Evolutionary conservation across 2,797 vertebrate genomes (phyloP), one percentile per base, ranked within the genome.

Genomic region (Sphaeramia orbicularis): DNA sequence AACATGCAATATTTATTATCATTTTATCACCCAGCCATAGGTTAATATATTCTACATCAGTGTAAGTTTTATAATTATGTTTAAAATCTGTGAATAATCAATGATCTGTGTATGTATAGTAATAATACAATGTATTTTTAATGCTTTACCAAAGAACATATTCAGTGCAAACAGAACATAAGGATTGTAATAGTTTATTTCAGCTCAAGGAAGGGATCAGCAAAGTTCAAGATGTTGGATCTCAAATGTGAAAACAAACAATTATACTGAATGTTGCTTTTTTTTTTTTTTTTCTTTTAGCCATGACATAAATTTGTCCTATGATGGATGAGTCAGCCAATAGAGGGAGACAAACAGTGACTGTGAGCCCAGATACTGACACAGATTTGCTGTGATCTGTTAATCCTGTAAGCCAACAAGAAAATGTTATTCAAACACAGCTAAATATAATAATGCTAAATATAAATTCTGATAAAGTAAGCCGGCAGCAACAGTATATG

Each of bases 331-430:
- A 74, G 30, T 72, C 60, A 64, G 60, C 84, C 91, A 86, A 83
- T 59, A 92, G 90, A 89, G 86, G 87, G 89, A 87, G 89, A 86
- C 88, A 89, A 87, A 90, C 42, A 8, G 74, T 80, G 65, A 48
- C 40, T 6, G n/a, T 49, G 40, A 44, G 12, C 57, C 50, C 48
- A 47, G 57, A 48, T 45, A 10, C 36, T 52, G 49, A 65, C 54
- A 65, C 53, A 14, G 15, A 50, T 50, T 35, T 69, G 30, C 70
- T 43, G 24, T 63, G 68, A 71, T 82, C 58, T 62, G 53, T 66
- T 48, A 47, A 72, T 41, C 54, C 63, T 52, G 6, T 21, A 44
- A 53, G 21, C 44, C 43, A 19, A 15, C 47, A 19, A 15, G 12
- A 40, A 47, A 48, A 66, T 2, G 40, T 19, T 10, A 18, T 18